Evolutionary conservation across 2,113 vertebrate genomes (phyloP).

Genomic region (Sinocyclocheilus rhinocerous): DNA sequence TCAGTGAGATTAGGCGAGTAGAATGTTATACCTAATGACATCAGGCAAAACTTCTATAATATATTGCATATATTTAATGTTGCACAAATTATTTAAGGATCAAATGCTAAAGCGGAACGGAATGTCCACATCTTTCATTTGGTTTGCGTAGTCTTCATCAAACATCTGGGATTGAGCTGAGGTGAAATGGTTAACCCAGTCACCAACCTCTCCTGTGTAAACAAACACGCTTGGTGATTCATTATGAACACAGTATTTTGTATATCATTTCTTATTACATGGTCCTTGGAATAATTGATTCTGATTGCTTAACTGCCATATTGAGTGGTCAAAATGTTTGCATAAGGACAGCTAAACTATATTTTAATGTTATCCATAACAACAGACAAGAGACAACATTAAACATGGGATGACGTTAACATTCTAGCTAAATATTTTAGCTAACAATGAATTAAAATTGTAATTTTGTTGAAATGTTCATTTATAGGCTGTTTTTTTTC

Average conservation of each 20-base stretch:
- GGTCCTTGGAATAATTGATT: neutral
- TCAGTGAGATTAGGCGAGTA: neutral
- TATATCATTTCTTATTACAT: neutral
- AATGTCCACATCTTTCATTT: slow-evolving; percentile 80
- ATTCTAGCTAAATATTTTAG: neutral
- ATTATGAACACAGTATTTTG: slow-evolving; percentile 2
- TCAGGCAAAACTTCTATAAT: too few species aligned
- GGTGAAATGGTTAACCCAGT: slow-evolving; percentile 90
- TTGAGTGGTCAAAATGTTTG: neutral
- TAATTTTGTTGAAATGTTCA: neutral
- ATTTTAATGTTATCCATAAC: neutral
- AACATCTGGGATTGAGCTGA: slow-evolving; percentile 82
- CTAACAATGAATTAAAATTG: neutral
- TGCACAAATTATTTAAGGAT: neutral
- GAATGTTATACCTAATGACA: too few species aligned
- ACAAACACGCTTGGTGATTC: slow-evolving; percentile 15
- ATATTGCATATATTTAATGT: too few species aligned
- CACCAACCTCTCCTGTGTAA: slow-evolving; percentile 80
- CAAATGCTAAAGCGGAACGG: slow-evolving; percentile 76
- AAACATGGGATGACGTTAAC: neutral
- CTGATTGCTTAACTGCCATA: neutral
- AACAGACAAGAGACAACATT: neutral
- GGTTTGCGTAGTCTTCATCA: slow-evolving; percentile 78
- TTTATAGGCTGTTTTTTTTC: neutral
- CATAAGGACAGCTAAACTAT: neutral